A percentile compares a stretch with the other conserved stretches of the same genome.
Evolutionary conservation across 2,113 vertebrate species (phyloP).

Genomic region (Mungos mungo): DNA sequence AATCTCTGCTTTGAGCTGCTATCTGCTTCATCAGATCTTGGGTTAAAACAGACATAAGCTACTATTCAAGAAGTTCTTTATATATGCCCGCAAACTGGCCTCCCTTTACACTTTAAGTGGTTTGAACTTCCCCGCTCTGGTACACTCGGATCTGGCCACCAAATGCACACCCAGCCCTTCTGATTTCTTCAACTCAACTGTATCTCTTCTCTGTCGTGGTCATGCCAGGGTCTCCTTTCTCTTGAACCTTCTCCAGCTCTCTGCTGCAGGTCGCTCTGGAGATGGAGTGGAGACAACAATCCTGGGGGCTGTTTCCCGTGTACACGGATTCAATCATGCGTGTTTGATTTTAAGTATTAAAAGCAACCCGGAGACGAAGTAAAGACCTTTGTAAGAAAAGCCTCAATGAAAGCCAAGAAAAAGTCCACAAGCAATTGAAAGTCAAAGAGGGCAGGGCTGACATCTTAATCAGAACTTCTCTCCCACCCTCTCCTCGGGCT

Average conservation of each 20-base stretch:
- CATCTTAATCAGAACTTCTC: neutral
- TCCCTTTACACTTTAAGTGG: neutral
- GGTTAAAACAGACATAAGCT: neutral
- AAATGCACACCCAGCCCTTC: neutral
- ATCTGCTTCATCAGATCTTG: neutral
- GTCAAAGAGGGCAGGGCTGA: neutral
- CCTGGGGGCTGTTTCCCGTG: rapidly evolving
- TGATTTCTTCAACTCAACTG: slow-evolving; percentile 49
- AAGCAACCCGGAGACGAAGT: neutral
- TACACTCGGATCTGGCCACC: neutral
- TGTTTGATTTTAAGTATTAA: neutral
- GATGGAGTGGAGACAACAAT: neutral
- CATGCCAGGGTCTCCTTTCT: neutral
- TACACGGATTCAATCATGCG: neutral
- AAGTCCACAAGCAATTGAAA: neutral
- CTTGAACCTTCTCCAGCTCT: slow-evolving; percentile 18
- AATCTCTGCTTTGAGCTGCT: neutral
- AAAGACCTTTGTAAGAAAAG: neutral
- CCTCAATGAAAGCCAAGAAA: neutral
- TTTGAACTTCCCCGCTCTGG: neutral
- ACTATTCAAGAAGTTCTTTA: neutral
- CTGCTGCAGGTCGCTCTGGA: neutral
- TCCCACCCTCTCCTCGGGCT: neutral
- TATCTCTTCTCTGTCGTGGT: neutral
- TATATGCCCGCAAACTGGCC: neutral